phyloP scores from a whole-genome alignment of 2,888 invertebrate species.

The Koerneria pararmatus region DNA sequence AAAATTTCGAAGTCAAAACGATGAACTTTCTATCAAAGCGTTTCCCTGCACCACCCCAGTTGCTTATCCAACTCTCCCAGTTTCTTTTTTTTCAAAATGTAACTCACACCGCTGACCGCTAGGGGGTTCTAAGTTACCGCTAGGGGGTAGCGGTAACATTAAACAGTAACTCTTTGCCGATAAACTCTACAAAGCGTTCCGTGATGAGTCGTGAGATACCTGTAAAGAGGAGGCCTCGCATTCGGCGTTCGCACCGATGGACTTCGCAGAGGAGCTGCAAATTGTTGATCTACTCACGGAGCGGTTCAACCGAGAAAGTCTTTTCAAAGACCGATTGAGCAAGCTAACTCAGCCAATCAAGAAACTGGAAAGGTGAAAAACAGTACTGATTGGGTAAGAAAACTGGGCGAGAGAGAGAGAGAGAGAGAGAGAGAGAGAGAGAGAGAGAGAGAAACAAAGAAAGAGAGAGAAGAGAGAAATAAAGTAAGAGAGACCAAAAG shows the following conservation, averaged over 20 bases:
- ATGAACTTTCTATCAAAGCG: too few relatives aligned
- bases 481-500: background rate
- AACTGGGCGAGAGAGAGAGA: conserved; percentile 12
- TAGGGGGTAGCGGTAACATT: too few relatives aligned
- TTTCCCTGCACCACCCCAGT: too few relatives aligned
- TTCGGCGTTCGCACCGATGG: conserved; percentile 7
- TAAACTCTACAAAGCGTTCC: too few relatives aligned
- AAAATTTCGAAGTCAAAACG: too few relatives aligned
- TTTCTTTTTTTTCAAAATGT: background rate
- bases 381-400: background rate
- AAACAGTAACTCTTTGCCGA: too few relatives aligned
- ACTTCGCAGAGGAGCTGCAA: conserved; percentile 12
- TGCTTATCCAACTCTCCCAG: too few relatives aligned
- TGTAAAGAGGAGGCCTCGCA: conserved; percentile 17
- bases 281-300: too few relatives aligned
- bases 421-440: conserved; percentile 23
- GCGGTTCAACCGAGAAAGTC: background rate
- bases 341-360: background rate
- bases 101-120: too few relatives aligned
- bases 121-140: too few relatives aligned
- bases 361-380: background rate
- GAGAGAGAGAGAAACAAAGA: background rate
- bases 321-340: background rate
- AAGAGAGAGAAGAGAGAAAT: background rate
- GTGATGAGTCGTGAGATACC: background rate